Conservation (phyloP, 2,888 invertebrate genomes). For the Cyclophora albipunctata region DNA sequence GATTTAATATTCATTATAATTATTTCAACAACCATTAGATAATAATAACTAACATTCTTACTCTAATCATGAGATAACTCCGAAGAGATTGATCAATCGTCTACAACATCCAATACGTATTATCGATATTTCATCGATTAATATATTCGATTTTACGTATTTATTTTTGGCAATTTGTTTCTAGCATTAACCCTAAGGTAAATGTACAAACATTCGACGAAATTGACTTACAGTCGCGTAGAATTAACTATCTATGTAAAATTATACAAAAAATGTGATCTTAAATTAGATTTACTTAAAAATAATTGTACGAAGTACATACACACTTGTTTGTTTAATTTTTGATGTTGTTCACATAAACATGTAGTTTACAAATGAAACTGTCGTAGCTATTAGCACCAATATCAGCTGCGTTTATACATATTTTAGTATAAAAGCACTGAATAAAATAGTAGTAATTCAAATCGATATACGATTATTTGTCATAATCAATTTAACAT, state of each 20-base stretch:
- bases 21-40: slow-evolving; percentile 68
- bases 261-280: slow-evolving; percentile 26
- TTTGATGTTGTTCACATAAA: background rate
- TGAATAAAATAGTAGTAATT: slow-evolving; percentile 12
- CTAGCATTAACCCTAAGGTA: slow-evolving; percentile 40
- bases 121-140: slow-evolving; percentile 35
- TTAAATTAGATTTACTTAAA: slow-evolving; percentile 10
- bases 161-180: slow-evolving; percentile 68
- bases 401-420: slow-evolving; percentile 65
- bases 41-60: slow-evolving; percentile 57
- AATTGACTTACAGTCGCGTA: slow-evolving; percentile 58
- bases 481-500: no score
- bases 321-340: background rate
- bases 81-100: slow-evolving; percentile 45
- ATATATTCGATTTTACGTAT: slow-evolving; percentile 43
- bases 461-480: background rate
- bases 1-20: slow-evolving; percentile 34
- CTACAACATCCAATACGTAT: slow-evolving; percentile 47
- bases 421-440: slow-evolving; percentile 44
- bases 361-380: background rate
- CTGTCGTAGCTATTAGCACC: slow-evolving; percentile 56
- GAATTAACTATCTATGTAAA: slow-evolving; percentile 49
- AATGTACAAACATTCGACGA: slow-evolving; percentile 43
- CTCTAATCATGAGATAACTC: slow-evolving; percentile 59
- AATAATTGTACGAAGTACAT: slow-evolving; percentile 13